Base-by-base conservation (phyloP, 2,113 vertebrate genomes). In the Cephalopterus ornatus region DNA sequence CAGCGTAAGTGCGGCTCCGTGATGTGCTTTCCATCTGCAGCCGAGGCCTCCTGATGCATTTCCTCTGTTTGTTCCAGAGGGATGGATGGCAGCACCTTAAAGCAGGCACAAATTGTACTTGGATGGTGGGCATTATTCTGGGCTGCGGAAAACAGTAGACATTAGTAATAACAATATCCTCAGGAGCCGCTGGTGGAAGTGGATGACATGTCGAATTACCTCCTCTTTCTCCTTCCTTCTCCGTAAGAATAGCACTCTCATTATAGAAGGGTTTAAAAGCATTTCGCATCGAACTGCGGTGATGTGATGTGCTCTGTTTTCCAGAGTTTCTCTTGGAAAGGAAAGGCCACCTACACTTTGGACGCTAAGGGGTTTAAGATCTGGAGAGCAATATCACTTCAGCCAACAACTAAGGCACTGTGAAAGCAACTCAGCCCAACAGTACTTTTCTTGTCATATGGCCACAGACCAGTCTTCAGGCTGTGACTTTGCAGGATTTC, bases 11-110 rank as follows among this genome's bases (percentile, higher is more conserved):
- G 27, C 95, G 0, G 24, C 85, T 95, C 19, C 3, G 44, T 55
- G 97, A 98, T 97, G 97, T 94, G 95, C 95, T 92, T 97, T 98
- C 97, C 97, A 94, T 97, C 97, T 97, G 96, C 94, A 78, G 94
- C 88, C 8, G 80, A 94, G 93, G 95, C 81, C 95, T 96, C 97
- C 93, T 96, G 97, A 98, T 98, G 97, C 96, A 98, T 97, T 98
- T 98, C 98, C 98, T 97, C 86, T 98, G 96, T 98, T 98, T 98
- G 98, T 98, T 98, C 96, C 93, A 78, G 73, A 90, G 94, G 96
- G 92, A 97, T 97, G 97, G 97, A 97, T 97, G 97, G 97, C 95
- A 98, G 96, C 97, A 98, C 97, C 97, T 97, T 97, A 72, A 74
- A 71, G 32, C 72, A 97, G 95, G 80, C 93, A 94, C 94, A 90